Base-by-base conservation (phyloP, 2,113 vertebrate species). In the Neopipo cinnamomea region DNA sequence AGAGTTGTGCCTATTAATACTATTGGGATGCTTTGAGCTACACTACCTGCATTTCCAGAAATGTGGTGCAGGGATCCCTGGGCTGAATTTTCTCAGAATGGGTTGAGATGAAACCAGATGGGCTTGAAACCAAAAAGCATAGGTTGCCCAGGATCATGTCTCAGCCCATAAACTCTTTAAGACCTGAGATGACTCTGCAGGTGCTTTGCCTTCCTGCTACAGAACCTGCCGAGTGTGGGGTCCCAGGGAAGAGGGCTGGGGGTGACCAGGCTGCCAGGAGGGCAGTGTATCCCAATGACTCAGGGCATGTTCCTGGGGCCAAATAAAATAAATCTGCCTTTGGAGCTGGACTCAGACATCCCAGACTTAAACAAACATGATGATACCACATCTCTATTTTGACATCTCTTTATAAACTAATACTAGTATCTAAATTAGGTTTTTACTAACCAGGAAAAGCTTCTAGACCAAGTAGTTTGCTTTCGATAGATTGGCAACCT, bases 71-170 rank as follows among this genome's bases (percentile, higher is more conserved):
- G 35, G 44, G 41, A 65, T 75, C 24, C 27, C 47, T 75, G 52
- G 41, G 41, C 33, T 94, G 53, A 35, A 31, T 76, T 85, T 83
- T 80, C 41, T 67, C 14, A 49, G 24, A 80, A 68, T 0, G 2
- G 30, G 10, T 47, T 76, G 44, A 56, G 24, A 44, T 0, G 1
- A 39, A 93, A 75, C 13, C 28, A 70, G 56, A 82, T 23, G 24
- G 49, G 7, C 42, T 85, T 39, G 63, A n/a, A 37, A 78, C 7
- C 39, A 61, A 73, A 44, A 35, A 24, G 2, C 15, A 73, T 17
- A 31, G 12, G 4, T 80, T 66, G 8, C 19, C 5, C 30, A 52
- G 35, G 33, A 15, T 41, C 0, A 0, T 50, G 35, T n/a, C 37
- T 80, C 49, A 50, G 41, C 13, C 76, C 50, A 77, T 44, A 62